Percentiles rank a stretch among this genome's conserved stretches.
phyloP scores from a whole-genome alignment of 2,113 vertebrate genomes.

The Desmodus rotundus region DNA sequence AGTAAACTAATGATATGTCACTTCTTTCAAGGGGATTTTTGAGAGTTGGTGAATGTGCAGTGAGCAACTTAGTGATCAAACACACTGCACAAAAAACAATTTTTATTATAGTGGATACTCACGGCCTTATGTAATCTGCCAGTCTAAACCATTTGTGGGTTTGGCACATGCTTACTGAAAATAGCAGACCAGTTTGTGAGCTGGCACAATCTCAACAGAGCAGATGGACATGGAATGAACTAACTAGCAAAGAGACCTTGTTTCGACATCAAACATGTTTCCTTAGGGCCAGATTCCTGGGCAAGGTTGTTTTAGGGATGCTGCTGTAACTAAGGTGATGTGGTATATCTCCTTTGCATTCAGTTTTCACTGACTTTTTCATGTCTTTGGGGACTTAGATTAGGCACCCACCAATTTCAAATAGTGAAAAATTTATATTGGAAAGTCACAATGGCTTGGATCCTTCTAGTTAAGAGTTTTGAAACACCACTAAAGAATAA shows the following conservation, averaged over 20 bases:
- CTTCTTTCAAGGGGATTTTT: slow-evolving; percentile 54
- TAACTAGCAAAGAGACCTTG: slow-evolving; percentile 69
- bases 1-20: slow-evolving; percentile 17
- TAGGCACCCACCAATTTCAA: background rate
- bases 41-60: slow-evolving; percentile 48
- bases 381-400: background rate
- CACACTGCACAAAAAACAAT: slow-evolving; percentile 66
- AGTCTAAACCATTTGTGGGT: slow-evolving; percentile 59
- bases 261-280: slow-evolving; percentile 65
- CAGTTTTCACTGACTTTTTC: background rate
- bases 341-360: background rate
- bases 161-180: slow-evolving; percentile 74
- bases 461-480: background rate
- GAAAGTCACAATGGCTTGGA: background rate
- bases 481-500: background rate
- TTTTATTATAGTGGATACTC: slow-evolving; percentile 73
- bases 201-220: slow-evolving; percentile 42
- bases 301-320: slow-evolving; percentile 38
- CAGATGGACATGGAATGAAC: slow-evolving; percentile 66
- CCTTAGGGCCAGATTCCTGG: slow-evolving; percentile 39
- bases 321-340: background rate
- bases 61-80: slow-evolving; percentile 62
- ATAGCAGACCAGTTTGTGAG: slow-evolving; percentile 67
- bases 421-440: background rate
- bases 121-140: slow-evolving; percentile 44